phyloP scores from a whole-genome alignment of 2,113 vertebrate genomes.

The Pogona vitticeps region DNA sequence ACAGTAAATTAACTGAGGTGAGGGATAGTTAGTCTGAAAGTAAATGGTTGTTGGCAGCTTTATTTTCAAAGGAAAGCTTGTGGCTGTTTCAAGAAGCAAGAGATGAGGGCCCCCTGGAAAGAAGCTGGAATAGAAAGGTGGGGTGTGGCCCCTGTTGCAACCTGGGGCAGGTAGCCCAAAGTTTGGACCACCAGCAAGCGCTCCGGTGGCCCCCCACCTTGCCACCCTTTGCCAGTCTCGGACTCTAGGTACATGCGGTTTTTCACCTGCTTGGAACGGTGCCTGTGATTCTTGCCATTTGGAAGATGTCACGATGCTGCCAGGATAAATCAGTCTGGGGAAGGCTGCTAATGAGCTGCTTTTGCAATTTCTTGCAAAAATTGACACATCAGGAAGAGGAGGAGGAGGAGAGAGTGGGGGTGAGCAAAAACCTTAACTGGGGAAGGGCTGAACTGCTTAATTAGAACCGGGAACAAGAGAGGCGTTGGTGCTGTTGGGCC shows the following conservation, averaged over 20 bases:
- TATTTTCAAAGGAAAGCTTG: neutral
- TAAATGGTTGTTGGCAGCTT: neutral
- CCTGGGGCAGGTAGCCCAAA: neutral
- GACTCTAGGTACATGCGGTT: neutral
- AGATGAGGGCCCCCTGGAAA: neutral
- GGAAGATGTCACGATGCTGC: conserved; percentile 13
- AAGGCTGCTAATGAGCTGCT: conserved; percentile 37
- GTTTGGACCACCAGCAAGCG: neutral
- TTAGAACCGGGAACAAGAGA: neutral
- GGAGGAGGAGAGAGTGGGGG: neutral
- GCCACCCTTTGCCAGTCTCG: neutral
- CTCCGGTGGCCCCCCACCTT: no score
- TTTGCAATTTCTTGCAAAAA: conserved; percentile 33
- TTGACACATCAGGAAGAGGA: conserved; percentile 8
- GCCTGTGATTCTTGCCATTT: conserved; percentile 24
- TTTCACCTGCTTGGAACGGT: conserved; percentile 16
- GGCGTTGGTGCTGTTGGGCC: neutral
- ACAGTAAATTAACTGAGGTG: neutral
- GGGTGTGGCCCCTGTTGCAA: no score
- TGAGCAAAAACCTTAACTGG: neutral
- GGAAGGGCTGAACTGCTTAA: conserved; percentile 34
- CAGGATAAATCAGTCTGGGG: conserved; percentile 13
- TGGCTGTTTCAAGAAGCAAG: neutral
- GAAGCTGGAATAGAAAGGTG: neutral
- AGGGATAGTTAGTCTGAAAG: neutral